Conservation (phyloP, 2,888 invertebrate species). For the Noctuana brunneofusca region DNA sequence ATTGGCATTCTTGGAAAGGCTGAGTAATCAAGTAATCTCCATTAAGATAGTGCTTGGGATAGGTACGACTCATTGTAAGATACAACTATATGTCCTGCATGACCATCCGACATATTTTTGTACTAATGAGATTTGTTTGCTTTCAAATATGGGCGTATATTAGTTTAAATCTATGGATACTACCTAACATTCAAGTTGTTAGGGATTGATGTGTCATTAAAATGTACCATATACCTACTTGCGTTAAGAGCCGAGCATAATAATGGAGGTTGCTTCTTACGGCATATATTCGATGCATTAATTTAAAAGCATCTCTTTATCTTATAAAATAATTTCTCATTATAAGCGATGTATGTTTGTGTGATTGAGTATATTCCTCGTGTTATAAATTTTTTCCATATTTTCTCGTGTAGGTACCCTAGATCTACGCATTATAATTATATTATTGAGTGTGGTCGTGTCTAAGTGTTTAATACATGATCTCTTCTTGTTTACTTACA, state of each 20-base stretch:
- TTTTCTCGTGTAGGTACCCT: conserved; percentile 58
- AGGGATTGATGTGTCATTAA: not conserved
- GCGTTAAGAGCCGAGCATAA: not conserved
- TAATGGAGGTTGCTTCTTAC: conserved; percentile 36
- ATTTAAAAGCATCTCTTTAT: conserved; percentile 50
- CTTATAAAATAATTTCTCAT: conserved; percentile 49
- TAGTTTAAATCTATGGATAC: not conserved
- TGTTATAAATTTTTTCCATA: conserved; percentile 55
- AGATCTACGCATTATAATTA: conserved; percentile 57
- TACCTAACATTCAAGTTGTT: not conserved
- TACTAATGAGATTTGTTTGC: not conserved
- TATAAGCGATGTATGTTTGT: conserved; percentile 61
- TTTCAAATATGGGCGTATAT: not conserved
- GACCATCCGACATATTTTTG: conserved; percentile 3
- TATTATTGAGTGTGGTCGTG: conserved; percentile 71
- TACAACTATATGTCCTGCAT: not conserved
- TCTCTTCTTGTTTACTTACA: conserved; percentile 77
- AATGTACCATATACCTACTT: not conserved
- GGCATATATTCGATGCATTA: conserved; percentile 35
- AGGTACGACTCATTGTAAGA: not conserved
- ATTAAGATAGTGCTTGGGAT: conserved; percentile 14
- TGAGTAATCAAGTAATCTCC: conserved; percentile 30
- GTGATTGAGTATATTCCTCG: conserved; percentile 61
- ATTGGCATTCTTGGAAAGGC: conserved; percentile 29
- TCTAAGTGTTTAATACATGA: conserved; percentile 64